phyloP scores from a whole-genome alignment of 2,888 invertebrate species.

The Cantharis rustica region DNA sequence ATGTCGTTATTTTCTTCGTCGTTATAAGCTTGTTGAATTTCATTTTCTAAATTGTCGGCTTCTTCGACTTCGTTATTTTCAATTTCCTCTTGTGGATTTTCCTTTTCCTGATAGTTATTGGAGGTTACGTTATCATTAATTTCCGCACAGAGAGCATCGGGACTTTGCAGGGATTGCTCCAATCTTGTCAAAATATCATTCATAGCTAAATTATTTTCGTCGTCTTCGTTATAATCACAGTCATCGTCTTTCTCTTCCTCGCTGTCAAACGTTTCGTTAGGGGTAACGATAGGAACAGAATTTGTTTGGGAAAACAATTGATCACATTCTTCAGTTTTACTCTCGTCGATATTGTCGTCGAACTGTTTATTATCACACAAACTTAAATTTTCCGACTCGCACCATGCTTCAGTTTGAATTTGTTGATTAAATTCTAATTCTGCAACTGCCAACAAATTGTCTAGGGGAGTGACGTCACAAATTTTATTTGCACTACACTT shows the following conservation, averaged over 20 bases:
- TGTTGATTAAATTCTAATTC: constrained; percentile 69
- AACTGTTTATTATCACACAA: constrained; percentile 4
- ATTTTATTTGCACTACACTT: constrained; percentile 54
- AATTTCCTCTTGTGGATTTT: not conserved
- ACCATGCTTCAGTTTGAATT: constrained; percentile 53
- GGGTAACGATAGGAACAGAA: not conserved
- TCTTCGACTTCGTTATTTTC: constrained; percentile 23
- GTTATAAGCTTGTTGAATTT: not conserved
- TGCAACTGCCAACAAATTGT: constrained; percentile 67
- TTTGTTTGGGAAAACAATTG: constrained; percentile 20
- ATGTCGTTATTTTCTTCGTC: not conserved
- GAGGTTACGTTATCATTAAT: not conserved
- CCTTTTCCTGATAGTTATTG: constrained; percentile 1
- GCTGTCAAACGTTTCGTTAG: constrained; percentile 28
- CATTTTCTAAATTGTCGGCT: constrained; percentile 36
- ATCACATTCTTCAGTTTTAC: constrained; percentile 48
- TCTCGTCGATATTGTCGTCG: constrained; percentile 1
- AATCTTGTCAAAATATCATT: constrained; percentile 67
- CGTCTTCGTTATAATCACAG: constrained; percentile 54
- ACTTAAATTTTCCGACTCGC: constrained; percentile 26
- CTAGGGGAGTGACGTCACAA: constrained; percentile 60
- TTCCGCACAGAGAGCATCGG: constrained; percentile 40
- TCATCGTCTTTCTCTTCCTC: constrained; percentile 46
- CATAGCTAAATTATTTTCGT: constrained; percentile 55
- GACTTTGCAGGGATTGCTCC: constrained; percentile 63